phyloP scores from a whole-genome alignment of 2,888 invertebrate genomes.

The Onthophagus sagittarius region DNA sequence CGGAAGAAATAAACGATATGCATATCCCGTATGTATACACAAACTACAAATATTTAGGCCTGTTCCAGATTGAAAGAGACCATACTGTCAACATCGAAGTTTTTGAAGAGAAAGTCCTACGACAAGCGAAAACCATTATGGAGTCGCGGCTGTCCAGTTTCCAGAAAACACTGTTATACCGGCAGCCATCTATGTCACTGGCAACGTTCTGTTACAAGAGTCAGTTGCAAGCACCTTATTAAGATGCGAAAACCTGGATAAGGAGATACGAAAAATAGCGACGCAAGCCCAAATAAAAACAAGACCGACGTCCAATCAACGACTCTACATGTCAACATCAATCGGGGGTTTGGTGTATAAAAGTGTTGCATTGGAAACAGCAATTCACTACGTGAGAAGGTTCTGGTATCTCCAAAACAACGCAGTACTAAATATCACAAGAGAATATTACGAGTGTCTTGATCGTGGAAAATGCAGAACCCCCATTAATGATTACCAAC shows the following conservation, averaged over 20 bases:
- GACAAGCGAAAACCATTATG: neutral
- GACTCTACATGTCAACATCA: too few relatives aligned
- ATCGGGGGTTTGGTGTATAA: too few relatives aligned
- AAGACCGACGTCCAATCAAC: slow-evolving; percentile 3
- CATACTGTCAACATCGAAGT: neutral
- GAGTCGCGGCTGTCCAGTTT: neutral
- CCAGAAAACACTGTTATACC: neutral
- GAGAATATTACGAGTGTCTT: neutral
- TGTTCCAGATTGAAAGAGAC: neutral
- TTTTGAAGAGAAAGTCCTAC: neutral
- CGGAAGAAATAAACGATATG: neutral
- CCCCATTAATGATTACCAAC: slow-evolving; percentile 9
- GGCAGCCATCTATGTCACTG: neutral
- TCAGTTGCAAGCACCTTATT: neutral
- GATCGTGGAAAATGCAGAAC: slow-evolving; percentile 5
- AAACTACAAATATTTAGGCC: neutral
- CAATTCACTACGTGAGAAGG: slow-evolving; percentile 1
- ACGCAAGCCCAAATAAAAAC: slow-evolving; percentile 1
- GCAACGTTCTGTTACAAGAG: neutral
- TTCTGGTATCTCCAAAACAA: slow-evolving; percentile 10
- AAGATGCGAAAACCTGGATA: neutral
- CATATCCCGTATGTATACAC: neutral
- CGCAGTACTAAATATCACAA: neutral
- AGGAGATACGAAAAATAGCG: too few relatives aligned
- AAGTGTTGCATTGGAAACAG: neutral